Base-by-base conservation (phyloP, 2,113 vertebrate genomes). In the Tragelaphus strepsiceros region DNA sequence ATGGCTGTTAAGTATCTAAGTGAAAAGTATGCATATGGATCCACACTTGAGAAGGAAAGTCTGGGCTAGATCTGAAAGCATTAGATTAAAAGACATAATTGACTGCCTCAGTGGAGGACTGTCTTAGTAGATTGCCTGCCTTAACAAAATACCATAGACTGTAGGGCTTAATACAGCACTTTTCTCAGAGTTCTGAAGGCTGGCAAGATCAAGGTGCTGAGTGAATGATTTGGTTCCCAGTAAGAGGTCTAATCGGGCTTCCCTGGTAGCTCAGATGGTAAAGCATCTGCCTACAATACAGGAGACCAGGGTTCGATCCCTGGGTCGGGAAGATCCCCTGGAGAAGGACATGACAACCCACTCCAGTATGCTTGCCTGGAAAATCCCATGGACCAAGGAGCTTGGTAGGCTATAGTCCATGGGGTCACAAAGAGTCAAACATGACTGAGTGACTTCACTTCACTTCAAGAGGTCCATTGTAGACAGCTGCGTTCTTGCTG, bases 271-370 rank as follows among this genome's bases (percentile, higher is more conserved):
- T 61, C 26, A 61, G 59, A 61, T 15, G 59, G 28, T 30, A 30
- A 62, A 62, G 59, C 13, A 0, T 30, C 28, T 62, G 59, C 28
- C 59, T 62, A 14, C 28, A 61, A 30, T 62, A 13, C 0, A 1
- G 59, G 28, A 30, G 59, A 62, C 59, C 0, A 0, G 12, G 28
- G 13, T 62, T 62, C 0, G 1, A 15, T 15, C 59, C 28, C 59
- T 61, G 59, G 26, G 26, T 61, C 6, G 26, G 59, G 59, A 61
- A 61, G 59, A 61, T 28, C 59, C 11, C 26, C 12, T 61, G 59
- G 59, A 13, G 26, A 61, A 61, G 26, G 28, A 28, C 12, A 59
- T 28, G 58, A 59, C 58, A 59, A 13, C 58, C 58, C 11, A 62
- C 59, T 30, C 13, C 28, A 62, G 59, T 30, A 30, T 28, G 30